phyloP scores from a whole-genome alignment of 2,888 invertebrate species.

The Plusia festucae region DNA sequence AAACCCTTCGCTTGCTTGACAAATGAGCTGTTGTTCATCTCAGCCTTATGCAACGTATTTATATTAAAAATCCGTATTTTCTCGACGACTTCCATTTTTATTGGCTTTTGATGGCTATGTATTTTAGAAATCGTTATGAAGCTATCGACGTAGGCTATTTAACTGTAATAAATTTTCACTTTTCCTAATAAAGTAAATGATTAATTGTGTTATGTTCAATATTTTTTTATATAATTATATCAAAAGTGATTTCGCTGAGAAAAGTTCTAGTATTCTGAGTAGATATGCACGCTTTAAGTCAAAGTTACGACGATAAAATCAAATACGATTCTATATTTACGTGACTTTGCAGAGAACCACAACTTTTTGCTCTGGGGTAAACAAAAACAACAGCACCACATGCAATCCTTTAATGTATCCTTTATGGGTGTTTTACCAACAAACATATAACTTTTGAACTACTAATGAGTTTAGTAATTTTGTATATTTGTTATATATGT shows the following conservation, averaged over 20 bases:
- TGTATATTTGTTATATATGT: background rate
- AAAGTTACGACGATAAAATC: no score
- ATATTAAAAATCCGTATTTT: conserved; percentile 26
- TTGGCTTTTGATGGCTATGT: conserved; percentile 35
- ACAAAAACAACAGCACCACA: conserved; percentile 2
- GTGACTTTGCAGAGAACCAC: background rate
- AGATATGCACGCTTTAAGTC: no score
- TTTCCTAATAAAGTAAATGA: no score
- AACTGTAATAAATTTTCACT: no score
- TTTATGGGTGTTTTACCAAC: background rate
- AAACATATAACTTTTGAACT: background rate
- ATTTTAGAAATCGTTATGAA: conserved; percentile 47
- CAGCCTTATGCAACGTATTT: conserved; percentile 11
- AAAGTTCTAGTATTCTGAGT: no score
- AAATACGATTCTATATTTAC: no score
- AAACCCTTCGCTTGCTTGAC: conserved; percentile 38
- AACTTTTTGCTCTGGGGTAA: conserved; percentile 10
- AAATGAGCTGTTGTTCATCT: conserved; percentile 45
- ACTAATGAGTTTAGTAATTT: background rate
- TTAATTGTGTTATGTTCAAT: no score
- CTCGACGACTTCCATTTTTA: conserved; percentile 17
- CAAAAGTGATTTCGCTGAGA: no score
- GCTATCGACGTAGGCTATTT: conserved; percentile 16
- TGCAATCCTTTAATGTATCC: conserved; percentile 1
- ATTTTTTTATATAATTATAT: no score